Percentiles rank a stretch among this genome's conserved stretches.
Evolutionary conservation across 2,888 invertebrate genomes (phyloP).

Genomic region (Opisthograptis luteolata): DNA sequence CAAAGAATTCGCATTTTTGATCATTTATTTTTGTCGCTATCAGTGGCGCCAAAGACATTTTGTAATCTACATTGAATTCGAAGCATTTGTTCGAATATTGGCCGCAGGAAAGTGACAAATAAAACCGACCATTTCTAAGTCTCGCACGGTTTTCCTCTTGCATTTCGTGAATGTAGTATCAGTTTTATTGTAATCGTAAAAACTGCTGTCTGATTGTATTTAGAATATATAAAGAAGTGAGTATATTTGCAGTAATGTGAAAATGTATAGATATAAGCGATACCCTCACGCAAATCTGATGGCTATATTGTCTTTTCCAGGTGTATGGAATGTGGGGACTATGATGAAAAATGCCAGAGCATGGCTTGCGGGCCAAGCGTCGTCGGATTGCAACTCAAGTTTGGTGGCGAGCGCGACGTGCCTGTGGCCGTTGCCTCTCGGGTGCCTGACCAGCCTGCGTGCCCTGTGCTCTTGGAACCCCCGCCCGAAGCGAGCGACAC

Average conservation of each 20-base stretch:
- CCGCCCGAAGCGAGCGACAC: slow-evolving; percentile 14
- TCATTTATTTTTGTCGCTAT: neutral
- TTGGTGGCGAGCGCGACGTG: slow-evolving; percentile 11
- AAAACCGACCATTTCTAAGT: slow-evolving; percentile 31
- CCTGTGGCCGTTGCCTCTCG: slow-evolving; percentile 39
- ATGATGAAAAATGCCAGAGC: slow-evolving; percentile 37
- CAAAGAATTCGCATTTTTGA: slow-evolving; percentile 4
- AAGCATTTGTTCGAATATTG: slow-evolving; percentile 1
- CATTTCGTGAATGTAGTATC: slow-evolving; percentile 20
- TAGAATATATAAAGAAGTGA: slow-evolving; percentile 25
- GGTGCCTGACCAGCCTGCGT: slow-evolving; percentile 31
- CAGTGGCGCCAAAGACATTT: neutral
- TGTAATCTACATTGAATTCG: neutral
- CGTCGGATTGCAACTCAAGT: slow-evolving; percentile 35
- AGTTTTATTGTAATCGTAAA: slow-evolving; percentile 1
- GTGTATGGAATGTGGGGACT: slow-evolving; percentile 65
- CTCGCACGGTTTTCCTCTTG: slow-evolving; percentile 34
- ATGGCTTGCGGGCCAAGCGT: slow-evolving; percentile 20
- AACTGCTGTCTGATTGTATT: slow-evolving; percentile 6
- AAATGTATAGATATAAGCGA: neutral
- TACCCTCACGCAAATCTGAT: slow-evolving; percentile 9
- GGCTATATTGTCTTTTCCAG: slow-evolving; percentile 49
- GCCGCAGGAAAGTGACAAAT: slow-evolving; percentile 13
- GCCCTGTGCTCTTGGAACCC: slow-evolving; percentile 15
- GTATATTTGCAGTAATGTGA: slow-evolving; percentile 6